phyloP scores from a whole-genome alignment of 1,140 invertebrate species.

The Plectrocnemia conspersa region DNA sequence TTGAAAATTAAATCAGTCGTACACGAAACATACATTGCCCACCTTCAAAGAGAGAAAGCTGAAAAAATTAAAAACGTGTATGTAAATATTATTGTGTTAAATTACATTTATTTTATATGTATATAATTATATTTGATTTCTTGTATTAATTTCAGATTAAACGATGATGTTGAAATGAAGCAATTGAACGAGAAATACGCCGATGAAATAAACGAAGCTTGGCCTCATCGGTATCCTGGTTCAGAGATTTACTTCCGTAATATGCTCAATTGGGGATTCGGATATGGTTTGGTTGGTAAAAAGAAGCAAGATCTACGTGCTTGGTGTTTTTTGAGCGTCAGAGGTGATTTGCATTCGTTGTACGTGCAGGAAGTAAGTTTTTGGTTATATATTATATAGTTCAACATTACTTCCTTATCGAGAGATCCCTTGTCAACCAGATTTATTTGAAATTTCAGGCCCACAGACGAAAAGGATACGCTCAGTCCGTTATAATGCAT shows the following conservation, averaged over 20 bases:
- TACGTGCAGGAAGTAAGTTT: conserved; percentile 3
- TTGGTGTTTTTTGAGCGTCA: conserved; percentile 3
- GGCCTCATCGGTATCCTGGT: conserved; percentile 16
- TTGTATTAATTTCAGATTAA: not conserved
- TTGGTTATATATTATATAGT: not conserved
- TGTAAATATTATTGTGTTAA: not conserved
- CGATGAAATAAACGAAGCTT: conserved; percentile 2
- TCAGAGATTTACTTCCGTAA: conserved; percentile 10
- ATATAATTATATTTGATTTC: not conserved
- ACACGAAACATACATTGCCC: not conserved
- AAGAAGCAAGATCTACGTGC: not conserved
- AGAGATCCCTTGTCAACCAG: not conserved
- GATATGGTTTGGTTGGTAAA: not conserved
- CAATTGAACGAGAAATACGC: not conserved
- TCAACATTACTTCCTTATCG: not conserved
- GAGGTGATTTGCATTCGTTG: conserved; percentile 11
- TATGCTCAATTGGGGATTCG: conserved; percentile 2
- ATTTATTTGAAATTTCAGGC: not conserved
- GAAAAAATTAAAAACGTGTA: not conserved
- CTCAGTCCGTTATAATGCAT: not conserved
- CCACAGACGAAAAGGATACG: conserved; percentile 6
- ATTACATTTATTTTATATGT: not conserved
- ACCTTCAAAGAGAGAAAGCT: not conserved
- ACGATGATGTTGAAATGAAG: not conserved
- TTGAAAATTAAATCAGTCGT: not conserved